These are phyloP conservation scores for Papilio demoleus DNA, from an alignment of 2,888 invertebrate genomes.

Conservation along the genomic window DNA sequence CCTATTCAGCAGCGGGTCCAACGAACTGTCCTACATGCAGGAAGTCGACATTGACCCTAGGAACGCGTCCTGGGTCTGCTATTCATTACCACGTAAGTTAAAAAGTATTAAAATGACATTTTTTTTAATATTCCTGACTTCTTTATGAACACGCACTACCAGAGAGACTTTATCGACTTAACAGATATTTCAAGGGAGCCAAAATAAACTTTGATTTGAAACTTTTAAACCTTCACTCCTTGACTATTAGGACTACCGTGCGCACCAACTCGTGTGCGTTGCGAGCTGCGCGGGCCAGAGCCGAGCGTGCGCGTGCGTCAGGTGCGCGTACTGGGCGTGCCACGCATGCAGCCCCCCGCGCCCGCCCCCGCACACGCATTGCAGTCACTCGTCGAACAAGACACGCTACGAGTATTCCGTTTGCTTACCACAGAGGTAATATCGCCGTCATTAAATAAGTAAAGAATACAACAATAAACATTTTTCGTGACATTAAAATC, in stretches of 20 bases:
- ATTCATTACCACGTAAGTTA: slow-evolving; percentile 87
- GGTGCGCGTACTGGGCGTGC: slow-evolving; percentile 78
- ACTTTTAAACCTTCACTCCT: no score
- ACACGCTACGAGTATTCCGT: slow-evolving; percentile 95
- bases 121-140: no score
- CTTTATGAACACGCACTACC: no score
- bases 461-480: no score
- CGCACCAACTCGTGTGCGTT: slow-evolving; percentile 84
- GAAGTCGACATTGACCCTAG: slow-evolving; percentile 94
- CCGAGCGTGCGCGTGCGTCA: slow-evolving; percentile 95
- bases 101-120: neutral
- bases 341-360: slow-evolving; percentile 49
- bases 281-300: slow-evolving; percentile 96
- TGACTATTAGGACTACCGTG: slow-evolving; percentile 62
- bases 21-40: slow-evolving; percentile 91
- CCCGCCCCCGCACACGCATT: slow-evolving; percentile 84
- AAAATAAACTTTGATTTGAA: no score
- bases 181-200: no score
- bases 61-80: slow-evolving; percentile 95
- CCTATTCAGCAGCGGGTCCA: slow-evolving; percentile 90
- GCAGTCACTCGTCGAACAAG: slow-evolving; percentile 94
- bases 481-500: no score
- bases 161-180: no score
- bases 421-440: slow-evolving; percentile 93
- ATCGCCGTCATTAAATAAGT: neutral